Evolutionary conservation across 2,797 vertebrate genomes (phyloP), one percentile per base, ranked within the genome.

Genomic region (Takifugu ocellatus): DNA sequence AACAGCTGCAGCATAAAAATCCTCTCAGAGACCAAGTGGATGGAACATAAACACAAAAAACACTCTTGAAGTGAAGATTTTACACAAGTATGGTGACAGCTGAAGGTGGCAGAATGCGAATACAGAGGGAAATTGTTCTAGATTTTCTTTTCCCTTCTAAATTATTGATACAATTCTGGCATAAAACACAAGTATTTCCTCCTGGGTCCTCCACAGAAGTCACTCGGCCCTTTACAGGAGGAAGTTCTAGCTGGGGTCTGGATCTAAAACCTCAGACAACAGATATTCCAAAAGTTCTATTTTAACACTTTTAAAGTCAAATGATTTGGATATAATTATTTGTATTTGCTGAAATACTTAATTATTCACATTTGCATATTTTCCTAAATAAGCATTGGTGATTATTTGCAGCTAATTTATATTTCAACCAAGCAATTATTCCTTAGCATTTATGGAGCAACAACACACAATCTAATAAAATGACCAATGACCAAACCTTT

Each of bases 91-190:
- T 3, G 7, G 5, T 3, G 21, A 25, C 21, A 46, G 17, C 31
- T 61, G 56, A 21, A 48, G 5, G 4, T 21, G 3, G 15, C 4
- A 45, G n/a, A 45, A n/a, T 14, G 5, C 7, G 5, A 45, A 15
- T 45, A 15, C 16, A n/a, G 2, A 45, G 44, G 16, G 7, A 17
- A 45, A 16, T 24, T 47, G 7, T 48, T 24, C 21, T 2, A 11
- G 17, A 25, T 3, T 49, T 25, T 55, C 55, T 57, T 51, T 66
- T 48, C 6, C 46, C 21, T 48, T 3, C 46, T 48, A 21, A 48
- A 25, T 48, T 29, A 67, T 61, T 10, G 46, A 56, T 11, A n/a
- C 51, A 54, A 39, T 49, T 44, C 24, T 0, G 21, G 48, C 46
- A 57, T n/a, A 44, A n/a, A 24, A 24, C 45, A 24, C 5, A 46